Base-by-base conservation (phyloP, 2,113 vertebrate genomes). In the Aegotheles bennettii region DNA sequence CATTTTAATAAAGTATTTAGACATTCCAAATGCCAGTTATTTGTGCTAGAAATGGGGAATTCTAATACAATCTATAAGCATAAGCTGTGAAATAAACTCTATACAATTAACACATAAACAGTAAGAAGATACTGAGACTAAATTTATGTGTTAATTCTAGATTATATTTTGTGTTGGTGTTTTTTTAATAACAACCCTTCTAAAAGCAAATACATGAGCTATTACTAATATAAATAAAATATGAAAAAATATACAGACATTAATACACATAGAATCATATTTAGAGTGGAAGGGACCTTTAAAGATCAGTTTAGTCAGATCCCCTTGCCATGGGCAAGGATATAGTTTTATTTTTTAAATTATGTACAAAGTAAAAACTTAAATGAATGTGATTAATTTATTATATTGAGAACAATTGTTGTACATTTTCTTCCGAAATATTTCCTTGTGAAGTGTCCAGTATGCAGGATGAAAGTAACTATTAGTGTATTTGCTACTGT, bases 1-100 rank as follows among this genome's bases (percentile, higher is more conserved):
- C 33, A 60, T 80, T 92, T 96, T 79, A 88, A 84, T 90, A 65
- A 64, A 92, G 40, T 78, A 51, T 76, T 73, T 76, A 90, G 28
- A 47, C 40, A 51, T 63, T 63, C 8, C 80, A 51, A 87, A 79
- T 69, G 9, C 5, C 26, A 95, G 48, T 57, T 83, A 25, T 67
- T 60, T 21, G 5, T 13, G 6, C 75, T 43, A 53, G n/a, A 93
- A 93, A 57, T 54, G 15, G 9, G 4, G 21, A 61, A 38, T 65
- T 87, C 19, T 78, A 54, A 26, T 81, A 16, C 14, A 71, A 77
- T 68, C n/a, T 26, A 78, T 84, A 74, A 93, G 71, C 8, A 67
- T 21, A 74, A 78, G 28, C 24, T 3, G 6, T 48, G 63, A 86
- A 36, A 73, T 51, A 88, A 75, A 31, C 35, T 85, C 11, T 9